Percentiles rank a stretch among this genome's conserved stretches.
These are phyloP conservation scores for Drosophila truncata DNA, from an alignment of 1,140 invertebrate species.

Conservation along the genomic window DNA sequence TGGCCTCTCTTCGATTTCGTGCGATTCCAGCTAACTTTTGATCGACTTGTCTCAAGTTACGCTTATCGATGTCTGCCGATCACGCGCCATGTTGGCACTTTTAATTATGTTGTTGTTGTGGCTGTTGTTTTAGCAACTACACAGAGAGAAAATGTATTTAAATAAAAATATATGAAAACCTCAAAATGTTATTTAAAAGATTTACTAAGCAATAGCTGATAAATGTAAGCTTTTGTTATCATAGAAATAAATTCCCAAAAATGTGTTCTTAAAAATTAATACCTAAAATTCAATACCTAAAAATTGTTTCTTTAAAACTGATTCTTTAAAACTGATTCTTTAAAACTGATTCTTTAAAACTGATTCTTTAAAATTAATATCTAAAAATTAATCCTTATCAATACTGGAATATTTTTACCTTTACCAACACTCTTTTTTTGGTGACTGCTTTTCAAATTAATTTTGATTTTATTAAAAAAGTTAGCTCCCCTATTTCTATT, in stretches of 20 bases:
- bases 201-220: background rate
- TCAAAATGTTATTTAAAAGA: no score
- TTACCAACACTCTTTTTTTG: no score
- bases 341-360: background rate
- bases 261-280: background rate
- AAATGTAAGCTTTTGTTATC: background rate
- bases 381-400: no score
- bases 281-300: background rate
- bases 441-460: no score
- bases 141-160: background rate
- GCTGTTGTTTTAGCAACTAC: background rate
- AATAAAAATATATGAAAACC: background rate
- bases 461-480: no score
- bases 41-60: constrained; percentile 52
- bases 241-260: background rate
- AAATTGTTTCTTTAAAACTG: background rate
- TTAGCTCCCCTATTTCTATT: no score
- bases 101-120: constrained; percentile 76
- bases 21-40: constrained; percentile 15
- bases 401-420: no score
- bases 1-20: constrained; percentile 19
- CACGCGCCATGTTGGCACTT: constrained; percentile 79
- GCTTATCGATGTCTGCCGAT: constrained; percentile 76
- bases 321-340: background rate
- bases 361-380: background rate